phyloP scores from a whole-genome alignment of 30 jellyfish, hydroid and myxozoan genomes.

The Aurelia sp. region DNA sequence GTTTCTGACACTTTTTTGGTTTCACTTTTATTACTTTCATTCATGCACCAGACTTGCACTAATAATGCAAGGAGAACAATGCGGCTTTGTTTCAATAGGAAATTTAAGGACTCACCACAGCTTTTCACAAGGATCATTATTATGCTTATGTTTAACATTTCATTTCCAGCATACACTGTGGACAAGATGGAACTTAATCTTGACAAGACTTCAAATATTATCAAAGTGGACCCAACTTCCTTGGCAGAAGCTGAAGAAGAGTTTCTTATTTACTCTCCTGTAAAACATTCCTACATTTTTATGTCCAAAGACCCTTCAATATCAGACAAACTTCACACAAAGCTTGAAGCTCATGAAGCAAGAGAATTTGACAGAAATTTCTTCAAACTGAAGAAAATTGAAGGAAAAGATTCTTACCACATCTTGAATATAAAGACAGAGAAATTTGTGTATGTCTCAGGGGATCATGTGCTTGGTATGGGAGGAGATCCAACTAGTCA shows the following conservation, averaged over 20 bases:
- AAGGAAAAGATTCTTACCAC: constrained; percentile 16
- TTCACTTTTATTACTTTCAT: too few relatives aligned
- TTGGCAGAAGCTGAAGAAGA: constrained; percentile 52
- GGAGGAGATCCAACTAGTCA: constrained; percentile 35
- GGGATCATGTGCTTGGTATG: constrained; percentile 40
- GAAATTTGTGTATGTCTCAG: constrained; percentile 55
- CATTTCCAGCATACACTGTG: too few relatives aligned
- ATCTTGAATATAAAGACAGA: constrained; percentile 45
- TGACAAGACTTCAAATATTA: constrained; percentile 28
- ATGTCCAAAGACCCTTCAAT: constrained; percentile 73
- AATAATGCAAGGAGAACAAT: too few relatives aligned
- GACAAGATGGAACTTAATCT: neutral
- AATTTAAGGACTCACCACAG: too few relatives aligned
- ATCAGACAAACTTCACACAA: constrained; percentile 49
- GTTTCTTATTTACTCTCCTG: constrained; percentile 55
- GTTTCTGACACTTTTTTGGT: too few relatives aligned
- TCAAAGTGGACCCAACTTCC: constrained; percentile 13
- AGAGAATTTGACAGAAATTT: constrained; percentile 41
- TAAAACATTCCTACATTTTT: constrained; percentile 6
- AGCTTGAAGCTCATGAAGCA: constrained; percentile 38
- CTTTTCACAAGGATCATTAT: too few relatives aligned
- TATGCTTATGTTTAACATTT: too few relatives aligned
- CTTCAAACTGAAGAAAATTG: constrained; percentile 40
- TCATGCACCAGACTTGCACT: too few relatives aligned
- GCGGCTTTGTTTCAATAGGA: too few relatives aligned